Evolutionary conservation across 2,113 vertebrate species (phyloP), one percentile per base, ranked within the genome.

Genomic region (Zosterops japonicus): DNA sequence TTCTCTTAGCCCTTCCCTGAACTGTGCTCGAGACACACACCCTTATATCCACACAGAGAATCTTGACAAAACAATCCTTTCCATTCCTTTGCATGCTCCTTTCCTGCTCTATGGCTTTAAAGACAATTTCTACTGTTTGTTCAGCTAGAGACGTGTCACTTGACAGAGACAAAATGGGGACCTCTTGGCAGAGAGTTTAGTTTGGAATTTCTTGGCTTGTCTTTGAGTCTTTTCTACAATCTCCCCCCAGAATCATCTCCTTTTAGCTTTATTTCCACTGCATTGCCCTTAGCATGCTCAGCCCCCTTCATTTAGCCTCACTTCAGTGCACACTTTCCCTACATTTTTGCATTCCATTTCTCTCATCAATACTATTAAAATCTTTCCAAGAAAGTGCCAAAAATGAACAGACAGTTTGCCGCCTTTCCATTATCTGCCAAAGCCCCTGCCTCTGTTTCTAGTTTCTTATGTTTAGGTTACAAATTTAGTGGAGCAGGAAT

Each of bases 71-170:
- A 68, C 0, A 1, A 4, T 57, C 23, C 27, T 89, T 63, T 72
- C 31, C 20, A 6, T 49, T 69, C 31, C 20, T 61, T 39, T 70
- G 46, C 23, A n/a, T 25, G 15, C 25, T 86, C 9, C 44, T 65
- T 42, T 80, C 46, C 36, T 44, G 15, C 13, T 86, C 41, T 74
- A 6, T n/a, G 33, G 4, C 20, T 52, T 61, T 63, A 57, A 74
- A 88, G 67, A 59, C 17, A 71, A 86, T 53, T 69, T 83, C 29
- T 65, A 27, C 14, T 41, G 41, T 11, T 31, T 46, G 8, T 24
- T 28, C 14, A 61, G 14, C 31, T 64, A 49, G 16, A 64, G 29
- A 31, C 0, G 0, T 44, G 28, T 12, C 75, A 14, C 28, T 69
- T 69, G 63, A 70, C 8, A 70, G 33, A 59, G n/a, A 49, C 20